phyloP scores from a whole-genome alignment of 2,113 vertebrate species.

The Sisor rabdophorus region DNA sequence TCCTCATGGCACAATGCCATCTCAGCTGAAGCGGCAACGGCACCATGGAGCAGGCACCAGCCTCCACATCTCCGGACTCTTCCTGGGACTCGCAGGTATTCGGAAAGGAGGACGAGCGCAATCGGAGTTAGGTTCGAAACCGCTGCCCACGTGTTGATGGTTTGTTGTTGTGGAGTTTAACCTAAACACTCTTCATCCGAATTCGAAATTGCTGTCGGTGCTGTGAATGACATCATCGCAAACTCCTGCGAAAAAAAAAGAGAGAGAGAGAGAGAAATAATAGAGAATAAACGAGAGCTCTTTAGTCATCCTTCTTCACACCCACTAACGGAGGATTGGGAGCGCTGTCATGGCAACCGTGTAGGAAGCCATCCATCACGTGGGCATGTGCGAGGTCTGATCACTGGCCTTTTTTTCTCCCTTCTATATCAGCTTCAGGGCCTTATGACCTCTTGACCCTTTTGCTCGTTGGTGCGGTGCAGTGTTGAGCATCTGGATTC shows the following conservation, averaged over 20 bases:
- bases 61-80: conserved; percentile 20
- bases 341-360: conserved; percentile 56
- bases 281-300: conserved; percentile 34
- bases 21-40: conserved; percentile 57
- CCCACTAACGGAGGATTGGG: conserved; percentile 52
- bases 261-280: conserved; percentile 30
- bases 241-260: conserved; percentile 14
- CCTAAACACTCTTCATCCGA: background rate
- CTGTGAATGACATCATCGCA: conserved; percentile 42
- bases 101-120: background rate
- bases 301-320: conserved; percentile 59
- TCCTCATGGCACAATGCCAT: conserved; percentile 58
- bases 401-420: background rate
- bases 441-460: conserved; percentile 9
- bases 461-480: background rate
- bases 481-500: too few species aligned
- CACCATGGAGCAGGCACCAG: conserved; percentile 37
- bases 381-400: conserved; percentile 21
- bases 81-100: conserved; percentile 66
- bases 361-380: conserved; percentile 50
- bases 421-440: background rate
- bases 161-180: background rate
- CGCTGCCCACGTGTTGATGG: background rate
- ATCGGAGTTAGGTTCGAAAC: background rate
- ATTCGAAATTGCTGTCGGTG: conserved; percentile 3